Conservation (phyloP, 1,140 invertebrate genomes). For the Pantala flavescens region DNA sequence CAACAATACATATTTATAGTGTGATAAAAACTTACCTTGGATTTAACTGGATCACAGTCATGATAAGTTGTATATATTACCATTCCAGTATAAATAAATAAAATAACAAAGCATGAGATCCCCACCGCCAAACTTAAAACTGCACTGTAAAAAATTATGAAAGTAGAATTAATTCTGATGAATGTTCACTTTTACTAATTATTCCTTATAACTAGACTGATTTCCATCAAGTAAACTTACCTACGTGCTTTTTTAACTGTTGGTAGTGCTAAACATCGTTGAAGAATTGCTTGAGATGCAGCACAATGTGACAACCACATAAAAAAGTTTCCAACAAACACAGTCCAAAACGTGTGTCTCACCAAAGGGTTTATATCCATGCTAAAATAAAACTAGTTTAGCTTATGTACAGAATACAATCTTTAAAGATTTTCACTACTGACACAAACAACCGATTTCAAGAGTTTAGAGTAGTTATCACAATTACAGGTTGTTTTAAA, state of each 20-base stretch:
- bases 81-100: constrained; percentile 58
- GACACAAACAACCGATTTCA: no score
- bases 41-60: constrained; percentile 64
- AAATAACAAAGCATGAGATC: constrained; percentile 12
- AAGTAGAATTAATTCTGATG: background rate
- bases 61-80: constrained; percentile 71
- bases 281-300: constrained; percentile 48
- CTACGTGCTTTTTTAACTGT: constrained; percentile 39
- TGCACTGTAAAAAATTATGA: background rate
- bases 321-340: constrained; percentile 44
- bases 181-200: background rate
- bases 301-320: constrained; percentile 45
- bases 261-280: constrained; percentile 46
- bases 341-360: constrained; percentile 47
- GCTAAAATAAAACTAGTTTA: constrained; percentile 28
- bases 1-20: no score
- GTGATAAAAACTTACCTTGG: constrained; percentile 27
- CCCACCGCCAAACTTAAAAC: background rate
- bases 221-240: constrained; percentile 27
- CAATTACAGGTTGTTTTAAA: no score
- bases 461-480: no score
- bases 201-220: no score
- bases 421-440: no score
- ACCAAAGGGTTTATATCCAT: constrained; percentile 42
- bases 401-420: constrained; percentile 2